Evolutionary conservation across 2,888 invertebrate genomes (phyloP).

Genomic region (Lysandra coridon): DNA sequence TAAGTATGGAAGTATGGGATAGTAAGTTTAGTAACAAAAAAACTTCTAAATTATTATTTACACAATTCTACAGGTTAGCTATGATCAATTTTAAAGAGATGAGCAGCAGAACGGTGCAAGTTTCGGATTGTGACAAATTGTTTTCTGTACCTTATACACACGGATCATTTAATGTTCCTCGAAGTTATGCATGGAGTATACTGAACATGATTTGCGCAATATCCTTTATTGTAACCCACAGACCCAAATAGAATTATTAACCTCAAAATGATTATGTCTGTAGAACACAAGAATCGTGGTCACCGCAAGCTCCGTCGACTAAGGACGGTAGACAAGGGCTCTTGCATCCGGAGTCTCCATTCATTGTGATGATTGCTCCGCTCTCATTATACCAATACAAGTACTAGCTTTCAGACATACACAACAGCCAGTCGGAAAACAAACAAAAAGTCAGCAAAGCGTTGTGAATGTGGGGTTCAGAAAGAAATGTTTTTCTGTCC

Average conservation of each 20-base stretch:
- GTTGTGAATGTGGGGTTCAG: constrained; percentile 34
- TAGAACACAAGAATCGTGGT: constrained; percentile 35
- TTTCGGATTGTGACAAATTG: too few species aligned
- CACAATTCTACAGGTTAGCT: too few species aligned
- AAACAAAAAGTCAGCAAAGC: constrained; percentile 41
- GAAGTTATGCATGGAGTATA: too few species aligned
- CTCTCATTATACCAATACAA: constrained; percentile 63
- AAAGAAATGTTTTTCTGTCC: constrained; percentile 32
- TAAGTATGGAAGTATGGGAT: too few species aligned
- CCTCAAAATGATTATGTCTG: background rate
- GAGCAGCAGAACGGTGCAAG: too few species aligned
- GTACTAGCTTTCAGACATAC: constrained; percentile 42
- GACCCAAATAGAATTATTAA: background rate
- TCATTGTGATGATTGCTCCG: constrained; percentile 76
- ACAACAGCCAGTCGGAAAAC: constrained; percentile 39
- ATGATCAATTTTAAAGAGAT: too few species aligned
- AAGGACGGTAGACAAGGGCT: constrained; percentile 55
- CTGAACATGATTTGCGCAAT: background rate
- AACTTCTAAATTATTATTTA: too few species aligned
- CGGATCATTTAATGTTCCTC: too few species aligned
- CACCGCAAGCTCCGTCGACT: constrained; percentile 41
- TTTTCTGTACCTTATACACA: too few species aligned
- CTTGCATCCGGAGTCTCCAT: constrained; percentile 56
- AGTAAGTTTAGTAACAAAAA: too few species aligned
- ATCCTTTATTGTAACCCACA: too few species aligned